Evolutionary conservation across 1,140 invertebrate genomes (phyloP).

Genomic region (Microvelia longipes): DNA sequence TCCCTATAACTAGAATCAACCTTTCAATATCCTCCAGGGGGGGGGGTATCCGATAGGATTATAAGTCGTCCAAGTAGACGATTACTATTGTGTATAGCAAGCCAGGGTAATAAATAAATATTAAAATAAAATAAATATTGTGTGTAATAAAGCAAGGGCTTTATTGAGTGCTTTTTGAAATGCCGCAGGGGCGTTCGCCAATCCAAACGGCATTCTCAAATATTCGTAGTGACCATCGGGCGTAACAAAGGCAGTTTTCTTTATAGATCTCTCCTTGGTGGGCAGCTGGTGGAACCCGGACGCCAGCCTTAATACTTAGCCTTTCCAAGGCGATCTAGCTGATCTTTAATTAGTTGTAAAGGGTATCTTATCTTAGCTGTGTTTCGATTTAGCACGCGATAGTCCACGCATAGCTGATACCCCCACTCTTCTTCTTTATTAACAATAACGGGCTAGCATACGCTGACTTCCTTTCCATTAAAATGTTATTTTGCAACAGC

Average conservation of each 20-base stretch:
- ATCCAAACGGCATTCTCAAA: conserved; percentile 18
- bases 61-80: conserved; percentile 33
- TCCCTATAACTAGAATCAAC: too few species aligned
- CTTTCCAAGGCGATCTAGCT: conserved; percentile 1
- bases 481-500: neutral
- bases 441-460: neutral
- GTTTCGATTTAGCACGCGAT: conserved; percentile 19
- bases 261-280: conserved; percentile 12
- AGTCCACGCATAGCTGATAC: conserved; percentile 21
- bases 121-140: too few species aligned
- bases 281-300: conserved; percentile 26
- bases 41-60: conserved; percentile 28
- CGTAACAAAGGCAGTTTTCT: conserved; percentile 20
- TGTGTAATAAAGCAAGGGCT: neutral
- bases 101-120: too few species aligned
- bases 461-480: neutral
- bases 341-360: conserved; percentile 4
- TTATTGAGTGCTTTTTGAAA: conserved; percentile 25
- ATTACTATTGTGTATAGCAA: conserved; percentile 24
- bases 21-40: conserved; percentile 24
- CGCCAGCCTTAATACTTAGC: conserved; percentile 14
- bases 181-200: conserved; percentile 13
- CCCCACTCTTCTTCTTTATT: conserved; percentile 8
- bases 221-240: conserved; percentile 16
- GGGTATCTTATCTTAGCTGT: conserved; percentile 5